phyloP scores from a whole-genome alignment of 2,113 vertebrate genomes.

The Beaufortia kweichowensis region DNA sequence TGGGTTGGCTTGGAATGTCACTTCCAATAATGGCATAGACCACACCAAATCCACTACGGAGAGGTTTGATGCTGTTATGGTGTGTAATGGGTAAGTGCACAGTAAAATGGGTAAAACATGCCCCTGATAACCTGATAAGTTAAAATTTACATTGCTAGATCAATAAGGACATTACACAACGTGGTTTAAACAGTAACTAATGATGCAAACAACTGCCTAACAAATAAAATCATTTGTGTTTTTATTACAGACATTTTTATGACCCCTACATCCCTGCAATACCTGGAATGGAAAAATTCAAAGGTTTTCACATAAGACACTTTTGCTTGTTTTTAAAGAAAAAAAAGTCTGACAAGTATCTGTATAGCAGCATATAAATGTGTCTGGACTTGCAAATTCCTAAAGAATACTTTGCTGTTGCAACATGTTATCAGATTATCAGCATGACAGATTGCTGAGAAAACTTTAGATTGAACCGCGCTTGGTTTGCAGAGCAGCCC shows the following conservation, averaged over 20 bases:
- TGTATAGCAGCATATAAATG: neutral
- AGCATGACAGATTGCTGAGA: neutral
- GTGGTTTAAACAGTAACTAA: slow-evolving; percentile 18
- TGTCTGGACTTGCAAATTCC: slow-evolving; percentile 4
- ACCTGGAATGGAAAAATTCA: slow-evolving; percentile 73
- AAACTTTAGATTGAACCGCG: neutral
- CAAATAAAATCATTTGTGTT: slow-evolving; percentile 1
- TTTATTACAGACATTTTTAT: slow-evolving; percentile 75
- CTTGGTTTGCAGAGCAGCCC: neutral
- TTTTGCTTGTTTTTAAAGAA: neutral
- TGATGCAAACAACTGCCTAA: slow-evolving; percentile 13
- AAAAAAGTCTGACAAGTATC: neutral
- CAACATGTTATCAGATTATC: slow-evolving; percentile 27
- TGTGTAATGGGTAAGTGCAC: slow-evolving; percentile 66
- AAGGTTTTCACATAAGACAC: slow-evolving; percentile 63
- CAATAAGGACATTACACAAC: neutral
- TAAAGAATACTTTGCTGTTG: neutral
- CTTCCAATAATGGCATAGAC: slow-evolving; percentile 38
- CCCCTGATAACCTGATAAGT: too few species aligned
- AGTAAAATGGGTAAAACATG: neutral
- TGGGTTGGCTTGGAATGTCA: slow-evolving; percentile 63
- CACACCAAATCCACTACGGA: slow-evolving; percentile 47
- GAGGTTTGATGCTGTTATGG: slow-evolving; percentile 69
- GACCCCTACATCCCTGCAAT: slow-evolving; percentile 74
- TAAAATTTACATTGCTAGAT: neutral